phyloP scores from a whole-genome alignment of 2,797 vertebrate genomes.

The Ispidina picta region DNA sequence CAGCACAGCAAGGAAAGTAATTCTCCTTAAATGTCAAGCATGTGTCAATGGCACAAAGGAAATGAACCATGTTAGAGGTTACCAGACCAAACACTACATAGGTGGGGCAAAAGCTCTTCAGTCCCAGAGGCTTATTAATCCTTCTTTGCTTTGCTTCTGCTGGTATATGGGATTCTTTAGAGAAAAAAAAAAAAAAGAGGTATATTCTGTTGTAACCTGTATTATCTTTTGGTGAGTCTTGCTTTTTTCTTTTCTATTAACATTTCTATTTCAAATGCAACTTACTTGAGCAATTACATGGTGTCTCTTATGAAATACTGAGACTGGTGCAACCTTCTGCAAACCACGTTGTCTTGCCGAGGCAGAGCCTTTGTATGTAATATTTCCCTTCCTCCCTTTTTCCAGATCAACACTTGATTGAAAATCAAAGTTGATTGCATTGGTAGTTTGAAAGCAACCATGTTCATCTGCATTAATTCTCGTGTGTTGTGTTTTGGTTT shows the following conservation, averaged over 20 bases:
- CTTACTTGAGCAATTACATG: background rate
- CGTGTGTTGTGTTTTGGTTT: background rate
- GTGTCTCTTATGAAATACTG: conserved; percentile 1
- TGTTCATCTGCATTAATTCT: conserved; percentile 42
- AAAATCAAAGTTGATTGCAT: conserved; percentile 61
- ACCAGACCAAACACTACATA: background rate
- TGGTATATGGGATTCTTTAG: background rate
- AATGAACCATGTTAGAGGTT: background rate
- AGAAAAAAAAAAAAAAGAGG: background rate
- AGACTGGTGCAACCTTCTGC: background rate
- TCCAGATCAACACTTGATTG: conserved; percentile 56
- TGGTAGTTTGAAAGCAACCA: conserved; percentile 17
- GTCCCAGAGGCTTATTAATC: background rate
- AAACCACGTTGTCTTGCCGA: background rate
- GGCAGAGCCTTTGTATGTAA: background rate
- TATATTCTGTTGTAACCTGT: background rate
- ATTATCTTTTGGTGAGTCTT: conserved; percentile 29
- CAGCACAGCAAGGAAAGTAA: background rate
- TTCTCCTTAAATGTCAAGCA: background rate
- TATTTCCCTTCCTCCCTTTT: background rate
- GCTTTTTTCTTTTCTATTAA: conserved; percentile 10
- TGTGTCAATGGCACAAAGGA: background rate
- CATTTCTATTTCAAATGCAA: conserved; percentile 29
- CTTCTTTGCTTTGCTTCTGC: conserved; percentile 33
- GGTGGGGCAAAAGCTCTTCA: background rate